These are phyloP conservation scores for Lonchura striata DNA, from an alignment of 2,113 vertebrate species.

Conservation along the genomic window DNA sequence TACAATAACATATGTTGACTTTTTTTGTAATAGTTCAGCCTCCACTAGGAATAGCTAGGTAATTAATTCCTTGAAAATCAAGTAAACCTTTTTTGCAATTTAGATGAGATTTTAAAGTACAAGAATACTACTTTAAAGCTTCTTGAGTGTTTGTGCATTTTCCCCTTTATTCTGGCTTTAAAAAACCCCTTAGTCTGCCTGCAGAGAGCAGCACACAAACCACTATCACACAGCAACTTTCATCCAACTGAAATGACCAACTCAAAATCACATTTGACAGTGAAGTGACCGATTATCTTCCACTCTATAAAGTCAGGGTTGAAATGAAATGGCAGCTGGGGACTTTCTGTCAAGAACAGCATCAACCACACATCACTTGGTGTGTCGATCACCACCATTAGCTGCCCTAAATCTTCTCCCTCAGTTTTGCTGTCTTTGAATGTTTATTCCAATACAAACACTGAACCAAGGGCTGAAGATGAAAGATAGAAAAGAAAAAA, in stretches of 20 bases:
- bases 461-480: not conserved
- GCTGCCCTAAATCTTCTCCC: not conserved
- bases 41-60: not conserved
- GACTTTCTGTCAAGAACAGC: not conserved
- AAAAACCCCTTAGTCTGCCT: not conserved
- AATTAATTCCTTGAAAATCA: not conserved
- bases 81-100: not conserved
- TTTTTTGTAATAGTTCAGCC: not conserved
- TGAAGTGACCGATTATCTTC: not conserved
- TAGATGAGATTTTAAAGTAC: not conserved
- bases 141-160: not conserved
- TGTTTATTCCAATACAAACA: not conserved
- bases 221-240: not conserved
- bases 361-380: not conserved
- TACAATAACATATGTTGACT: no score
- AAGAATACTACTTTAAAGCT: not conserved
- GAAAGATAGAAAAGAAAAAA: not conserved
- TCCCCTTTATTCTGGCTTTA: not conserved
- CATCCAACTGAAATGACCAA: not conserved
- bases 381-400: not conserved
- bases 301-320: not conserved
- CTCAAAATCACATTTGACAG: not conserved
- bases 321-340: not conserved
- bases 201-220: not conserved
- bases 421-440: not conserved